Conservation (phyloP, 2,113 vertebrate genomes). For the Nycticryphes semicollaris region DNA sequence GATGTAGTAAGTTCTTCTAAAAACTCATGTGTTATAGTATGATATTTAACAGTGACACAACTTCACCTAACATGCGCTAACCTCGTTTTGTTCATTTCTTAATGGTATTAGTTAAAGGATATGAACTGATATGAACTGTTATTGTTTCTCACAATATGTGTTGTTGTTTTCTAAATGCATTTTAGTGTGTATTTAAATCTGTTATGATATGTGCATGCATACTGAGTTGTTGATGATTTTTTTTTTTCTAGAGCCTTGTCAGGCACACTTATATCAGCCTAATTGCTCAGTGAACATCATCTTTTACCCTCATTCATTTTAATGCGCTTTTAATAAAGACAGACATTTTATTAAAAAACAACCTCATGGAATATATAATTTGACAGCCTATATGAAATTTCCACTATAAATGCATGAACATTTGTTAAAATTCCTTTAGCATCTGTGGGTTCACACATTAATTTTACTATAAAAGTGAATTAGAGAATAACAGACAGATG, state of each 20-base stretch:
- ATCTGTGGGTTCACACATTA: background rate
- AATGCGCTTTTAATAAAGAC: slow-evolving; percentile 29
- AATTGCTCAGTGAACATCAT: slow-evolving; percentile 25
- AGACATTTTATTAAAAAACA: slow-evolving; percentile 34
- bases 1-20: background rate
- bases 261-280: slow-evolving; percentile 27
- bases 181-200: background rate
- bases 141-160: background rate
- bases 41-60: background rate
- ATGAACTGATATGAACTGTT: background rate
- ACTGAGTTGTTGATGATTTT: background rate
- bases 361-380: background rate
- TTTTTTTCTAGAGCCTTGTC: background rate
- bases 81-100: background rate
- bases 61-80: background rate
- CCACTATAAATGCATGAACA: slow-evolving; percentile 1
- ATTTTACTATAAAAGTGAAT: background rate
- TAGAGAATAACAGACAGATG: background rate
- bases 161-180: background rate
- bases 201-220: background rate
- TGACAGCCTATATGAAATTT: slow-evolving; percentile 29
- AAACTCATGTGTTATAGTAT: background rate
- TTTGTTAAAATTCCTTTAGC: slow-evolving; percentile 26
- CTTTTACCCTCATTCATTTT: slow-evolving; percentile 40
- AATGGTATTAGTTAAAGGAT: background rate